Base-by-base conservation (phyloP, 1,140 invertebrate species). In the Ceratitis capitata region DNA sequence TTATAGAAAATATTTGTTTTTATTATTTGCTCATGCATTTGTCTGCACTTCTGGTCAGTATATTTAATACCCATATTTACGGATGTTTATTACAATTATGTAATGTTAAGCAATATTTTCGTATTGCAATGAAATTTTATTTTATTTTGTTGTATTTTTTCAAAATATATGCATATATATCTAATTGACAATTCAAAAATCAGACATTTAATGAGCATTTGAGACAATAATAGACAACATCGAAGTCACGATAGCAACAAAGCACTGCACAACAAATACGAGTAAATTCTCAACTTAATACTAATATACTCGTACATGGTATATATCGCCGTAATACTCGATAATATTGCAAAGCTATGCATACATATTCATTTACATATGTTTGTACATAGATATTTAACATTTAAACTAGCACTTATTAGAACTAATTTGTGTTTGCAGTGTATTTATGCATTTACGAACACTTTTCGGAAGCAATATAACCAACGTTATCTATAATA, bases 171-270 rank as follows among this genome's bases (percentile, higher is more conserved):
- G n/a, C n/a, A n/a, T n/a, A n/a, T n/a, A n/a, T n/a, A n/a, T n/a
- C n/a, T 78, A 78, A 78, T 78, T 78, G 19, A 45, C 69, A 26
- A 78, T 78, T 9, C 32, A 45, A 78, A 74, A 78, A 14, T 23
- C 6, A 12, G 7, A 26, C n/a, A n/a, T n/a, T 26, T 23, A 78
- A 14, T 78, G 69, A 45, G 39, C 69, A 78, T 78, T 78, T 78
- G 7, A n/a, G n/a, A 23, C 42, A 78, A 78, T 19, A 78, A 45
- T 78, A 47, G 1, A 45, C n/a, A 4, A 64, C 5, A 78, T 45
- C 23, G 69, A 78, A 45, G 45, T n/a, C n/a, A 74, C 69, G 45
- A 74, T 74, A 74, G 69, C 69, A 74, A 74, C 69, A 74, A 42
- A 74, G 39, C 39, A 19, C 69, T 23, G 26, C 19, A 16, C 29